Base-by-base conservation (phyloP, 2,113 vertebrate species). In the Forbesichthys agassizii region DNA sequence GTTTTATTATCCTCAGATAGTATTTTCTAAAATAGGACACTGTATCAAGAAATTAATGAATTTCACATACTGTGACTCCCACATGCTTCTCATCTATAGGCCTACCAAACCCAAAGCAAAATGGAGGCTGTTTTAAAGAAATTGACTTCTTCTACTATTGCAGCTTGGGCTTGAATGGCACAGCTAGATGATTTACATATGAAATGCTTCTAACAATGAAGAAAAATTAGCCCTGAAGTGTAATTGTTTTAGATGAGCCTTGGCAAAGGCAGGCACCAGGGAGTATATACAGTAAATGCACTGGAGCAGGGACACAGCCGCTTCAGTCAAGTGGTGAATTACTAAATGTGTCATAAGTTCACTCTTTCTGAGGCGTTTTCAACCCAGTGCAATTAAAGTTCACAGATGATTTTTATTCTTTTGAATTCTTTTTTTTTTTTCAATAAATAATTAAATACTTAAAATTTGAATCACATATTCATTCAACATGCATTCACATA, bases 101-200 rank as follows among this genome's bases (percentile, higher is more conserved):
- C 49, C 13, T 51, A 11, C 33, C 33, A 11, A 62, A 27, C 27
- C 27, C 48, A 20, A 18, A 16, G 36, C 49, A 8, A 55, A 48
- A 18, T 12, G 11, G n/a, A 7, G 3, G 10, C 9, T 5, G 46
- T 62, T 20, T 58, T 78, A 73, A 75, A 74, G 16, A 84, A 75
- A 60, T 75, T 68, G 49, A 72, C 64, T 48, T 33, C 71, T 76
- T 69, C 79, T 64, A 62, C 61, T 18, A 59, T 66, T 68, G 68
- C 64, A 72, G 64, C 64, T 70, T 77, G 68, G 62, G 33, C 48
- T n/a, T 84, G 82, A 88, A 86, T 82, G 73, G 78, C 67, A 61
- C 62, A 69, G 74, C 66, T 33, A 75, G 58, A 74, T 84, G 62
- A 87, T 86, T 68, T 85, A 64, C 81, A 86, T 83, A 80, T 88